Conservation (phyloP, 2,888 invertebrate species). For the Punctoribates punctum region DNA sequence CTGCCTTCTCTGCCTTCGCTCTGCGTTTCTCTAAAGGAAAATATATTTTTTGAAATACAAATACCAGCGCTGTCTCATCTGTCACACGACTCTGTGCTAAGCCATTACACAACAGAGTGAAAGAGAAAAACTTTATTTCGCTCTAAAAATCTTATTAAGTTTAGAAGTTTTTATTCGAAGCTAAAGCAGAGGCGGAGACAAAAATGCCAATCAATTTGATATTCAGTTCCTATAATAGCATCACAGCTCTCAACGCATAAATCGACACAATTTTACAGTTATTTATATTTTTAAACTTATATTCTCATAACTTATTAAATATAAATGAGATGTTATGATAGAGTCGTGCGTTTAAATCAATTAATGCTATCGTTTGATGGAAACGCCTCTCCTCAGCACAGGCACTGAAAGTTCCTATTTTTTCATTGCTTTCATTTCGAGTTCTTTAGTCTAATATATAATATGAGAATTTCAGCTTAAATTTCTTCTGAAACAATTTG, state of each 20-base stretch:
- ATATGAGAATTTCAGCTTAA: neutral
- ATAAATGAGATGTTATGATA: neutral
- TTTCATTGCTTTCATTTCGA: neutral
- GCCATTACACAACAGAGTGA: neutral
- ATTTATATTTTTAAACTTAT: neutral
- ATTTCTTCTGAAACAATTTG: neutral
- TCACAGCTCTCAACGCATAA: neutral
- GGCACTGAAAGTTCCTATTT: neutral
- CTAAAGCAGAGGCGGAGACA: neutral
- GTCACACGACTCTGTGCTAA: neutral
- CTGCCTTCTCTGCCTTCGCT: neutral
- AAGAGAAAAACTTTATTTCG: neutral
- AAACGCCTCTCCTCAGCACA: neutral
- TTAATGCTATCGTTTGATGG: neutral
- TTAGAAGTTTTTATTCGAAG: neutral
- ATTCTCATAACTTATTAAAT: neutral
- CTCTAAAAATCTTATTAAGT: conserved; percentile 20
- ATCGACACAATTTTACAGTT: neutral
- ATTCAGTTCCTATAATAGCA: neutral
- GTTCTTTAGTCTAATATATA: neutral
- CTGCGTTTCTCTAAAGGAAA: neutral
- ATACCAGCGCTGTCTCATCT: conserved; percentile 23
- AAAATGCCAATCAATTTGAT: neutral
- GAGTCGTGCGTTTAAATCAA: conserved; percentile 6
- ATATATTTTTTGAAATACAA: neutral